These are phyloP conservation scores for Chaenogobius annularis DNA, from an alignment of 2,113 vertebrate genomes.

Conservation along the genomic window DNA sequence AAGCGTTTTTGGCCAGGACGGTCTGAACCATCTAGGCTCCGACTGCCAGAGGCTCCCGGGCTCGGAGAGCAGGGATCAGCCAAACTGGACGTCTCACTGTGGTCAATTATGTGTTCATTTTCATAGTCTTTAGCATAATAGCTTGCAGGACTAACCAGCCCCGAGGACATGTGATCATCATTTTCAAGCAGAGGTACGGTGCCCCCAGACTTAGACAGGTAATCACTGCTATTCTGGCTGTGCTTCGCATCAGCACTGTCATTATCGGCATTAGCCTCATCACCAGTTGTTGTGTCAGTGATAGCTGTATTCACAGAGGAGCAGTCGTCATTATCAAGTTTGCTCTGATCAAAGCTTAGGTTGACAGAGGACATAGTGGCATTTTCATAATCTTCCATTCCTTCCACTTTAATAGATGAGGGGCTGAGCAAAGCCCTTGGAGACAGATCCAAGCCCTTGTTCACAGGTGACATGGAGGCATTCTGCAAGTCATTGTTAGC, in stretches of 20 bases:
- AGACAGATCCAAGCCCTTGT: slow-evolving; percentile 92
- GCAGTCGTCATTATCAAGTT: slow-evolving; percentile 98
- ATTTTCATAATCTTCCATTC: slow-evolving; percentile 95
- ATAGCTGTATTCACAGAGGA: slow-evolving; percentile 98
- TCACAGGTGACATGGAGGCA: slow-evolving; percentile 90
- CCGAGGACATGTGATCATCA: slow-evolving; percentile 96
- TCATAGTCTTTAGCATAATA: slow-evolving; percentile 95
- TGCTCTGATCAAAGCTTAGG: slow-evolving; percentile 91
- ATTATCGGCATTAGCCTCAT: slow-evolving; percentile 95
- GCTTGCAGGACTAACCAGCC: slow-evolving; percentile 95
- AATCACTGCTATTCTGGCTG: slow-evolving; percentile 83
- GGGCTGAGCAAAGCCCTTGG: slow-evolving; percentile 92
- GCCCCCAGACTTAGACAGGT: slow-evolving; percentile 88
- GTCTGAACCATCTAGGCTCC: slow-evolving; percentile 90
- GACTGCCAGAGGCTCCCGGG: slow-evolving; percentile 89
- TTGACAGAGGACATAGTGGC: slow-evolving; percentile 94
- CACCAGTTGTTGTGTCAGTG: slow-evolving; percentile 97
- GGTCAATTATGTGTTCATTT: slow-evolving; percentile 95
- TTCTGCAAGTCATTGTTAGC: slow-evolving; percentile 87
- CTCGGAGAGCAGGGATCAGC: slow-evolving; percentile 97
- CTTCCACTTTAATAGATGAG: slow-evolving; percentile 97
- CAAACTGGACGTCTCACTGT: slow-evolving; percentile 96
- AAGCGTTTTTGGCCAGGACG: slow-evolving; percentile 97
- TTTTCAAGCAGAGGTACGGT: slow-evolving; percentile 86
- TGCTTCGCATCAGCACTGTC: slow-evolving; percentile 94